phyloP scores from a whole-genome alignment of 1,140 invertebrate species.

The Drosophila ananassae region DNA sequence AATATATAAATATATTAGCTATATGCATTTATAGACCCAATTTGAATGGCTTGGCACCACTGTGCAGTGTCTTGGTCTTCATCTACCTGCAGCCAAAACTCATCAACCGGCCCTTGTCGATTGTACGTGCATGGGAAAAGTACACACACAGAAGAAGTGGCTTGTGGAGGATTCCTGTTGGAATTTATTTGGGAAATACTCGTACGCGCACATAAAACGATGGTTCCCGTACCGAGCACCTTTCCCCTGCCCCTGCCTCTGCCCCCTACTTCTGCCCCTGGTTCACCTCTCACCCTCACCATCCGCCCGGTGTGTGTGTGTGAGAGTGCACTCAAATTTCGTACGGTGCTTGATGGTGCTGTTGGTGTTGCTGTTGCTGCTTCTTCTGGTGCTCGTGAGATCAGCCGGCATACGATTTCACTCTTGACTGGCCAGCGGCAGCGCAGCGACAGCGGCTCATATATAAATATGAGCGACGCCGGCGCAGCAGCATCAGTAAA shows the following conservation, averaged over 20 bases:
- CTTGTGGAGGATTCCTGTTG: constrained; percentile 80
- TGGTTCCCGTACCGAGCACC: constrained; percentile 1
- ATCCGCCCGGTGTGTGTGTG: constrained; percentile 48
- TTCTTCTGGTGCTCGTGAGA: constrained; percentile 62
- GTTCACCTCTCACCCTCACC: constrained; percentile 40
- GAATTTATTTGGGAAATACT: constrained; percentile 82
- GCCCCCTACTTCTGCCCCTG: constrained; percentile 19
- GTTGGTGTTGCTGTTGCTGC: constrained; percentile 4
- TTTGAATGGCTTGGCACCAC: constrained; percentile 18
- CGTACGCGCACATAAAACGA: constrained; percentile 69
- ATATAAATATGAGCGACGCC: constrained; percentile 80
- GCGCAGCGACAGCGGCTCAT: constrained; percentile 71
- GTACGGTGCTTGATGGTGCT: constrained; percentile 65
- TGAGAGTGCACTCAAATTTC: constrained; percentile 81
- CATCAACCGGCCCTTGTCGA: constrained; percentile 82
- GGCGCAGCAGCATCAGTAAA: constrained; percentile 83
- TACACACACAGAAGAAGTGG: constrained; percentile 66
- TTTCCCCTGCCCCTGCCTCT: neutral
- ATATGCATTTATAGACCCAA: neutral
- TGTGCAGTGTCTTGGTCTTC: constrained; percentile 50
- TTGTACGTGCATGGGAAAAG: constrained; percentile 82
- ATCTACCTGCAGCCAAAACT: constrained; percentile 79
- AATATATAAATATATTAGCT: neutral
- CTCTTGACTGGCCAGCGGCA: constrained; percentile 77
- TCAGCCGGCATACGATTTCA: constrained; percentile 79